Base-by-base conservation (phyloP, 2,797 vertebrate species). In the Peromyscus attwateri region DNA sequence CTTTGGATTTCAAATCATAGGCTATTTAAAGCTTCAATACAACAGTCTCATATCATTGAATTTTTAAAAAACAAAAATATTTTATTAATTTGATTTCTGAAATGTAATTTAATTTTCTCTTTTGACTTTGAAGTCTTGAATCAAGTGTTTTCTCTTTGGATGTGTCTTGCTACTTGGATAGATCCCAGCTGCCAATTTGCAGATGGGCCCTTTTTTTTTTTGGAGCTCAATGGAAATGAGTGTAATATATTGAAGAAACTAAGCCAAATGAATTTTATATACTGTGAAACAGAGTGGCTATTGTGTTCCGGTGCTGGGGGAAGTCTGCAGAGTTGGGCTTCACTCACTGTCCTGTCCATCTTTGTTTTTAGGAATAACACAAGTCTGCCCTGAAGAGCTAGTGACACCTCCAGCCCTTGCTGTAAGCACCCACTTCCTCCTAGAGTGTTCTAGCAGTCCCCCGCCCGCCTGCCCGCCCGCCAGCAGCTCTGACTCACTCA, bases 301-400 rank as follows among this genome's bases (percentile, higher is more conserved):
- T 97, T 92, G 64, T 96, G 21, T 91, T 89, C 57, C 55, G n/a
- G 27, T 80, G 40, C 40, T 94, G 52, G 52, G 2, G 57, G 46
- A 81, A 71, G 8, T 46, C 75, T 91, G 37, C 79, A 87, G 77
- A 91, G 91, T 88, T 87, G 79, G 31, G 57, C 73, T 84, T 92
- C 92, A 91, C 70, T 91, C 76, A 88, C 92, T 80, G 82, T 83
- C 70, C 40, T 85, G 85, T n/a, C 66, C 6, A 3, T 52, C 84
- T 95, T 96, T 88, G 94, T 95, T 96, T 97, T 92, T 77, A 92
- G 92, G 92, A 97, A 92, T 84, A 96, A 90, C 85, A 88, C 60
- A 77, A 84, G 68, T 57, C 77, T 76, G 12, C 31, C 1, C 60
- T 77, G 76, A 55, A 90, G 57, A 92, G 19, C 70, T 55, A 60